Evolutionary conservation across 2,888 invertebrate genomes (phyloP), one percentile per base, ranked within the genome.

Genomic region (Ypsolopha scabrella): DNA sequence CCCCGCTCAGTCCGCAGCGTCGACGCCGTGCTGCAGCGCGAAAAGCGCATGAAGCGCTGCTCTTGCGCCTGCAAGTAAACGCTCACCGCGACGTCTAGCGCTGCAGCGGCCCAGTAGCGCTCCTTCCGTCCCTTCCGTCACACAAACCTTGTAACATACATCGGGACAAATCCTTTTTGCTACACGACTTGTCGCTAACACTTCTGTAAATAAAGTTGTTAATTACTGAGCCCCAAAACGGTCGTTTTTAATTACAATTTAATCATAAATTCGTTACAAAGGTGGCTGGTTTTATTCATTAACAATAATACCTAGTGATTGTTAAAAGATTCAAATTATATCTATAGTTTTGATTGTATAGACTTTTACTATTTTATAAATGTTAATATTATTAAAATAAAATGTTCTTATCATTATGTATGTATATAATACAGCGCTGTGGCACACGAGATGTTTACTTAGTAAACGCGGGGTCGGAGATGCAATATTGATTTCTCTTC

Each of bases 1-100:
- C 94, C 94, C 53, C 91, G 94, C 67, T 86, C 86, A 0, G 81
- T 86, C 6, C 92, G 92, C 64, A 90, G 89, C 68, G 87, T 89
- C 24, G 89, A 89, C 68, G 81, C 73, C 58, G 68, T 80, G 66
- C 72, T 72, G 62, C 85, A 86, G 59, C 85, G 83, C 51, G 88
- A 90, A 63, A 91, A 92, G 74, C 90, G 92, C 65, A 89, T 91
- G 41, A 92, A 92, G 76, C 90, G 24, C 50, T 88, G 66, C 51
- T 45, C 48, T 35, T 48, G 52, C 54, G 50, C 55, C 51, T 34
- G 49, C 50, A 53, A 53, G 43, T 48, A 56, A 49, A 54, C 58
- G 55, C 52, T 55, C 52, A 53, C 24, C 57, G 53, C 55, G 49
- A 53, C 58, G 44, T 51, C 24, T 24, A 43, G 35, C 46, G 45